A percentile compares a stretch with the other conserved stretches of the same genome.
Evolutionary conservation across 2,888 invertebrate species (phyloP).

Genomic region (Epirrhoe tristata): DNA sequence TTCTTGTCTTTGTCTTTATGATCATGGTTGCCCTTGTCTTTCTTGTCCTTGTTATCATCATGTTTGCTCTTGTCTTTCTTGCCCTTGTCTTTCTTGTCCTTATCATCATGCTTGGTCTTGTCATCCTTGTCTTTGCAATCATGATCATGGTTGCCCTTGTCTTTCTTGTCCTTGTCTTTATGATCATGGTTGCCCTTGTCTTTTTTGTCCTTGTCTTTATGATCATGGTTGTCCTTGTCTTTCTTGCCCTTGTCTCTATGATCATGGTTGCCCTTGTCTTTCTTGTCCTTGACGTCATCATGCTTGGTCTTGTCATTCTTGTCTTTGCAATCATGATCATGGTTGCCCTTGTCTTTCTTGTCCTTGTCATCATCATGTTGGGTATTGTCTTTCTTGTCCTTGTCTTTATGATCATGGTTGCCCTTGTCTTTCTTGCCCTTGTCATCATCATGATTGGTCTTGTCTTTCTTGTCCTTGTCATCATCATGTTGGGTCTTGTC

Average conservation of each 20-base stretch:
- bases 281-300: not conserved
- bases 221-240: not conserved
- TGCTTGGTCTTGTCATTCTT: not conserved
- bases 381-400: not conserved
- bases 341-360: not conserved
- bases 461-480: not conserved
- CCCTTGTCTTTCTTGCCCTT: not conserved
- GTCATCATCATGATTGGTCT: not conserved
- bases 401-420: not conserved
- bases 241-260: not conserved
- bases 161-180: too few relatives aligned
- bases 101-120: too few relatives aligned
- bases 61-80: too few relatives aligned
- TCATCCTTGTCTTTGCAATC: too few relatives aligned
- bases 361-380: not conserved
- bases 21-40: too few relatives aligned
- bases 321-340: not conserved
- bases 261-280: not conserved
- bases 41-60: too few relatives aligned
- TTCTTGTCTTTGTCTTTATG: too few relatives aligned
- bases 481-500: not conserved
- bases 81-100: too few relatives aligned
- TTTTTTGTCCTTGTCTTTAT: not conserved
- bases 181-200: too few relatives aligned
- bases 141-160: too few relatives aligned